Evolutionary conservation across 2,888 invertebrate species (phyloP).

Genomic region (Margaritifera margaritifera): DNA sequence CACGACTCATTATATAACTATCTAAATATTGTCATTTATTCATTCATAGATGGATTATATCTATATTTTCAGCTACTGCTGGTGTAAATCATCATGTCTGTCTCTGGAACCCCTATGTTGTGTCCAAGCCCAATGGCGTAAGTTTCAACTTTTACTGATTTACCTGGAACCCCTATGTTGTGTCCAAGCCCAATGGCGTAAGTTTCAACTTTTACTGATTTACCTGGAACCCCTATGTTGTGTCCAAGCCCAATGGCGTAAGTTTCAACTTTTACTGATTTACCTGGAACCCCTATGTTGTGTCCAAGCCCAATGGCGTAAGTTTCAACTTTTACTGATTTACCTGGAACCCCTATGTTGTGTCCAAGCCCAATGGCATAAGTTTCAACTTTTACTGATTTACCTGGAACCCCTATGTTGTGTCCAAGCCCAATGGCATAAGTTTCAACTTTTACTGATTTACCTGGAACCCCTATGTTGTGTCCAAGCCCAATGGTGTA

Average conservation of each 20-base stretch:
- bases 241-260: not conserved
- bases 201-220: constrained; percentile 16
- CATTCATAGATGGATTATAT: no score
- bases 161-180: constrained; percentile 72
- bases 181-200: constrained; percentile 70
- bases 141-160: constrained; percentile 22
- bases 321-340: constrained; percentile 16
- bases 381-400: not conserved
- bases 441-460: no score
- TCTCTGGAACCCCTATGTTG: constrained; percentile 73
- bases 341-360: not conserved
- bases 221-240: not conserved
- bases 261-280: not conserved
- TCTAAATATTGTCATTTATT: no score
- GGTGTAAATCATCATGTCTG: constrained; percentile 72
- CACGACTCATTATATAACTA: no score
- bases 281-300: no score
- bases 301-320: constrained; percentile 66
- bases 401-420: no score
- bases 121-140: constrained; percentile 73
- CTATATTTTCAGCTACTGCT: constrained; percentile 64
- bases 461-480: constrained; percentile 73
- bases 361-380: not conserved
- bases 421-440: constrained; percentile 73
- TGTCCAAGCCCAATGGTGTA: constrained; percentile 73